Base-by-base conservation (phyloP, 2,888 invertebrate species). In the Patella pellucida region DNA sequence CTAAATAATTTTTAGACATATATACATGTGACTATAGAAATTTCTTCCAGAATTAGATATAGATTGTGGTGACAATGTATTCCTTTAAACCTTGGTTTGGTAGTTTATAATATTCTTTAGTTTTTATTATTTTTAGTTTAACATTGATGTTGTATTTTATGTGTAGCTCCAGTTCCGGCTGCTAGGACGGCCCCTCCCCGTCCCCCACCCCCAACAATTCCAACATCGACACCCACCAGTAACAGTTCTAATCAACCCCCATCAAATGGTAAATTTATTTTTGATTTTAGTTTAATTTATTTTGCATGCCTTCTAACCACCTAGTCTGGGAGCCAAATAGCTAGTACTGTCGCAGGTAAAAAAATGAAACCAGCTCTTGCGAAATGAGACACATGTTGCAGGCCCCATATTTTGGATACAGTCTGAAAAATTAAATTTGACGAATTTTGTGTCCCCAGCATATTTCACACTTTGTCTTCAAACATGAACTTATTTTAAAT, bases 141-240 rank as follows among this genome's bases (percentile, higher is more conserved):
- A 41, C 27, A 52, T 69, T 56, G 14, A 62, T 31, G n/a, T 16
- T 62, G 23, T 67, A 56, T 23, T 70, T 70, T 69, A 51, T 27
- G 19, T 67, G 15, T 69, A 54, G 68, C 54, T 23, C 27, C 70
- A 52, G 67, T n/a, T 27, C 50, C 75, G 68, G 78, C 67, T 70
- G 52, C 52, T 11, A 74, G 75, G 69, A 81, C 78, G 14, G 79
- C 84, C 23, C 84, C 83, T 68, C 78, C 83, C 52, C 78, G 84
- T 51, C 85, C 85, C 56, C 86, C 85, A 68, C 84, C 85, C 31
- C 84, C 85, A 62, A 74, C 79, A 54, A 76, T 81, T 52, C 77
- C 84, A 23, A 76, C 81, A 16, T 51, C 16, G 0, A 72, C 19
- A 14, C 16, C 15, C 27, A 27, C 16, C 56, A 51, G 41, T n/a